Percentiles rank a stretch among this genome's conserved stretches.
Conservation (phyloP, 2,797 vertebrate species). For the Arctocebus calabarensis region DNA sequence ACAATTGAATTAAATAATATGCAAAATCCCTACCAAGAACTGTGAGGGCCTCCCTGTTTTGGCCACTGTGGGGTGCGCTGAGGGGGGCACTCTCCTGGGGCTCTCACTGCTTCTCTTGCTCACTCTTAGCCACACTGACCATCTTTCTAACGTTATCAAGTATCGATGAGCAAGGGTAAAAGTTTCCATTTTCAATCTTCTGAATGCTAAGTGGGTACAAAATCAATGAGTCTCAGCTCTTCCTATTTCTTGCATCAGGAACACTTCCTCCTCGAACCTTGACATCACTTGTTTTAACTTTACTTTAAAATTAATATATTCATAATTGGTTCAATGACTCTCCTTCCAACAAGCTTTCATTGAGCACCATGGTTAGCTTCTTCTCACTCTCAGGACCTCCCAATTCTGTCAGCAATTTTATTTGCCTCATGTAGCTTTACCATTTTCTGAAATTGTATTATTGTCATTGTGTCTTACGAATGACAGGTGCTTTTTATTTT, state of each 20-base stretch:
- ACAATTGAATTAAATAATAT: not conserved
- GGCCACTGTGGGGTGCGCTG: not conserved
- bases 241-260: not conserved
- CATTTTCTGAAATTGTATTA: not conserved
- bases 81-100: not conserved
- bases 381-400: not conserved
- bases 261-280: not conserved
- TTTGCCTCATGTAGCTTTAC: not conserved
- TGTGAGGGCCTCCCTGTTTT: not conserved
- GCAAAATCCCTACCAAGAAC: too few species aligned
- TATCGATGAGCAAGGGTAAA: not conserved
- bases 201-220: not conserved
- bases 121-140: not conserved
- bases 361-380: not conserved
- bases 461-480: not conserved
- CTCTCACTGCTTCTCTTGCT: not conserved
- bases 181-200: not conserved
- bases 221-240: not conserved
- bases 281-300: not conserved
- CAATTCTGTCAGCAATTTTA: not conserved
- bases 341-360: not conserved
- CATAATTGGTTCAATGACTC: not conserved
- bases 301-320: not conserved
- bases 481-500: not conserved
- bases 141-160: not conserved